phyloP scores from a whole-genome alignment of 2,888 invertebrate species.

The Cosmopolites sordidus region DNA sequence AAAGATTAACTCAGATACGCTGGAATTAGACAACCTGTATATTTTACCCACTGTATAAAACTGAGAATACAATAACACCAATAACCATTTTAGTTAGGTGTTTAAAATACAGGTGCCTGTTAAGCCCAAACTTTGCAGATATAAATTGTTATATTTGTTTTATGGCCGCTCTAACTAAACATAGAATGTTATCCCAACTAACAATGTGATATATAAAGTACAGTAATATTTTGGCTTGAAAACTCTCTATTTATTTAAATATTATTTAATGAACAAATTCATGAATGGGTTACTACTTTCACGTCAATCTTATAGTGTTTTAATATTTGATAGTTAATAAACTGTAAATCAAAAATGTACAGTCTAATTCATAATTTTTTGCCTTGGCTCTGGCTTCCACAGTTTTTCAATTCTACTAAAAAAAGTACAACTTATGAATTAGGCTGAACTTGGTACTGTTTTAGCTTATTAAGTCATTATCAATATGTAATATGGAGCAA shows the following conservation, averaged over 20 bases:
- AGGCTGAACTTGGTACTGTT: conserved; percentile 7
- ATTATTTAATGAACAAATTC: not conserved
- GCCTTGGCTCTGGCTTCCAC: conserved; percentile 16
- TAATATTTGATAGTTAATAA: conserved; percentile 4
- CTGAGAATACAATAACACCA: too few relatives aligned
- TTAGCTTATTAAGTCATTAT: conserved; percentile 1
- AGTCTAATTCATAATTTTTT: conserved; percentile 15
- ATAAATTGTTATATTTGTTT: not conserved
- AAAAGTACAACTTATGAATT: conserved; percentile 13
- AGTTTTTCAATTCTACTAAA: conserved; percentile 4
- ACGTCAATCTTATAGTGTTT: conserved; percentile 4
- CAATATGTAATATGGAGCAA: conserved; percentile 3
- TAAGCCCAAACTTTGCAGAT: not conserved
- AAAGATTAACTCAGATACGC: too few relatives aligned
- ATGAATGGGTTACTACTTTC: conserved; percentile 2
- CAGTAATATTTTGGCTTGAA: conserved; percentile 18
- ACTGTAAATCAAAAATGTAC: conserved; percentile 13
- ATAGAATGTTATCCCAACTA: conserved; percentile 20
- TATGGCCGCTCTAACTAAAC: conserved; percentile 6
- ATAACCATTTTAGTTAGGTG: too few relatives aligned
- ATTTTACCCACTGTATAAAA: too few relatives aligned
- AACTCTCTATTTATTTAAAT: not conserved
- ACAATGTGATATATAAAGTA: conserved; percentile 22
- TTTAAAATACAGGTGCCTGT: not conserved
- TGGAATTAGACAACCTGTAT: too few relatives aligned